phyloP scores from a whole-genome alignment of 2,888 invertebrate genomes.

The Drosophila pseudotalamancana region DNA sequence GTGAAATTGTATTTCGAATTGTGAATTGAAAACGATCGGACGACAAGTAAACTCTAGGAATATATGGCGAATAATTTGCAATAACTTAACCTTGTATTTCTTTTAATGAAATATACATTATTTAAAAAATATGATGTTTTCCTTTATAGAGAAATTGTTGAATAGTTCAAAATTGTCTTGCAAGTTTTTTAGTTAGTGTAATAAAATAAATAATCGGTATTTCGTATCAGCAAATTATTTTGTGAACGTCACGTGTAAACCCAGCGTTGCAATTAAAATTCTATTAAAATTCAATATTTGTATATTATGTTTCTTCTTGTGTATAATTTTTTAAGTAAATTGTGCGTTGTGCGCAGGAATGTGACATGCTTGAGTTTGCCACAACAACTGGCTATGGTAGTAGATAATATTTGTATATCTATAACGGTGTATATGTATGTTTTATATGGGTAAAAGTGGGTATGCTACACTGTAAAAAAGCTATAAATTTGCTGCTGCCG shows the following conservation, averaged over 20 bases:
- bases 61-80: not conserved
- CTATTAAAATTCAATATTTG: conserved; percentile 23
- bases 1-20: not conserved
- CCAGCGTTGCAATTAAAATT: conserved; percentile 11
- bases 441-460: conserved; percentile 17
- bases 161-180: not conserved
- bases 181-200: not conserved
- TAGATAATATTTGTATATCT: conserved; percentile 8
- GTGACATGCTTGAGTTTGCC: conserved; percentile 61
- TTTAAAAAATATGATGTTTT: not conserved
- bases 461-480: conserved; percentile 32
- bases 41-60: not conserved
- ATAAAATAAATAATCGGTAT: not conserved
- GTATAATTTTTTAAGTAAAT: conserved; percentile 64
- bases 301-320: conserved; percentile 3
- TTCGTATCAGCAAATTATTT: no score
- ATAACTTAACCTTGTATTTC: not conserved
- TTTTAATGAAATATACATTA: not conserved
- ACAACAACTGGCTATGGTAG: conserved; percentile 37
- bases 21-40: not conserved
- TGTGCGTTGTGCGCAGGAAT: conserved; percentile 72
- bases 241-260: conserved; percentile 34
- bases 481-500: conserved; percentile 43
- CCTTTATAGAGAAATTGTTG: no score
- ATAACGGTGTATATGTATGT: conserved; percentile 3